phyloP scores from a whole-genome alignment of 2,888 invertebrate species.

The Caenorhabditis sinica region DNA sequence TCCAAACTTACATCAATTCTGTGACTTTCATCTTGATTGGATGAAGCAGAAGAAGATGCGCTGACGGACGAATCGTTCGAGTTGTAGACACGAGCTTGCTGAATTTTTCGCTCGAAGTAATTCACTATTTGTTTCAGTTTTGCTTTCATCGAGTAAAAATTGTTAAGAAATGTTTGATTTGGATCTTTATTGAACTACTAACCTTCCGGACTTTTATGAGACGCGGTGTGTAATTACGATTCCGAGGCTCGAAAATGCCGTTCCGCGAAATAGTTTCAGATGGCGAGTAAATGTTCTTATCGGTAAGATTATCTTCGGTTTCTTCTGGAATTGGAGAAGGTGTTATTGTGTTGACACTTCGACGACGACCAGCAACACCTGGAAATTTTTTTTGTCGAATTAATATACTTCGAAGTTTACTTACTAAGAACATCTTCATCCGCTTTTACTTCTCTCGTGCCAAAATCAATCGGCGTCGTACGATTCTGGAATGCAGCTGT shows the following conservation, averaged over 20 bases:
- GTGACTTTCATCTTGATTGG: constrained; percentile 28
- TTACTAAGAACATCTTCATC: constrained; percentile 47
- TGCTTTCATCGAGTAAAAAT: constrained; percentile 25
- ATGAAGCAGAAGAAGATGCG: constrained; percentile 40
- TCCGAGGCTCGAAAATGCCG: constrained; percentile 25
- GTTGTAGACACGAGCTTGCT: constrained; percentile 34
- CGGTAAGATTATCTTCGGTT: constrained; percentile 43
- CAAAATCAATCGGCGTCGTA: constrained; percentile 56
- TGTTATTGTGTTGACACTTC: constrained; percentile 36
- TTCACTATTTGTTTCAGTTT: constrained; percentile 6
- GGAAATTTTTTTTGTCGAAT: no score
- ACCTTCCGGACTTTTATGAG: constrained; percentile 43
- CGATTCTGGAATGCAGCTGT: constrained; percentile 50
- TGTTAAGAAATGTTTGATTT: background rate
- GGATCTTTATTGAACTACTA: background rate
- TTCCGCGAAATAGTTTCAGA: background rate
- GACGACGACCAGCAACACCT: constrained; percentile 41
- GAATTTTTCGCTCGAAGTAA: constrained; percentile 38
- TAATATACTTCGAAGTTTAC: background rate
- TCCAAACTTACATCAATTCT: constrained; percentile 41
- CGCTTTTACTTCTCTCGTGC: constrained; percentile 42
- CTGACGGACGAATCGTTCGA: constrained; percentile 26
- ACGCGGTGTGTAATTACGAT: constrained; percentile 12
- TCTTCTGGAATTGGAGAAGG: constrained; percentile 61
- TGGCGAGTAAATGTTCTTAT: background rate